Evolutionary conservation across 64 coral and sea anemone species (phyloP).

Genomic region (Orbicella faveolata): DNA sequence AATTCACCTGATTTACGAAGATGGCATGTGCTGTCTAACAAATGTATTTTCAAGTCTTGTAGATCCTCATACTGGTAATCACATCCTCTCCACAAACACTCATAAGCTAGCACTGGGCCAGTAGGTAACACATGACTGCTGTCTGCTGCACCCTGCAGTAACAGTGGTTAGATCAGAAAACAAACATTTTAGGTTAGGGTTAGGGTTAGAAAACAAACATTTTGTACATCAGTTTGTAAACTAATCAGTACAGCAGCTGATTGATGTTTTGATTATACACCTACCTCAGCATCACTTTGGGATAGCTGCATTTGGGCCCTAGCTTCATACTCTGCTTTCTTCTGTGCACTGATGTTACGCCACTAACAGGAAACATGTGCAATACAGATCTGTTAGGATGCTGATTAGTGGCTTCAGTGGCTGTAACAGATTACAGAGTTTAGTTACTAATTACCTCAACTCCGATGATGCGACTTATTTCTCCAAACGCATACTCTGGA

Average conservation of each 20-base stretch:
- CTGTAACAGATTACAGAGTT: neutral
- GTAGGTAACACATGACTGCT: slow-evolving; percentile 43
- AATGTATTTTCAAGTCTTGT: slow-evolving; percentile 81
- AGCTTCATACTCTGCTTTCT: slow-evolving; percentile 83
- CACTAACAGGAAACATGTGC: slow-evolving; percentile 39
- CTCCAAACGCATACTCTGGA: slow-evolving; percentile 96
- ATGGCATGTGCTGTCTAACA: slow-evolving; percentile 88
- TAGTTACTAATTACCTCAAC: slow-evolving; percentile 62
- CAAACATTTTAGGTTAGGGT: no score
- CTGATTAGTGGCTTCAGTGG: no score
- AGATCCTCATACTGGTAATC: slow-evolving; percentile 98
- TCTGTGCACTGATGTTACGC: slow-evolving; percentile 77
- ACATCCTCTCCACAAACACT: slow-evolving; percentile 95
- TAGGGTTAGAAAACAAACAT: no score
- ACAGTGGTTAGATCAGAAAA: no score
- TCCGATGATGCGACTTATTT: slow-evolving; percentile 96
- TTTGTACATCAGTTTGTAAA: no score
- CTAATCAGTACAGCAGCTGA: no score
- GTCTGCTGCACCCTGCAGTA: slow-evolving; percentile 11
- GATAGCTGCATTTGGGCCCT: slow-evolving; percentile 82
- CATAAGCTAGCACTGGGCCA: slow-evolving; percentile 64
- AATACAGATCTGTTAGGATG: neutral
- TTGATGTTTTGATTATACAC: neutral
- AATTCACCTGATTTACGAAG: slow-evolving; percentile 82
- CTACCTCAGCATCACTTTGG: slow-evolving; percentile 70